Evolutionary conservation across 2,888 invertebrate species (phyloP), one percentile per base, ranked within the genome.

Genomic region (Euphydryas editha): DNA sequence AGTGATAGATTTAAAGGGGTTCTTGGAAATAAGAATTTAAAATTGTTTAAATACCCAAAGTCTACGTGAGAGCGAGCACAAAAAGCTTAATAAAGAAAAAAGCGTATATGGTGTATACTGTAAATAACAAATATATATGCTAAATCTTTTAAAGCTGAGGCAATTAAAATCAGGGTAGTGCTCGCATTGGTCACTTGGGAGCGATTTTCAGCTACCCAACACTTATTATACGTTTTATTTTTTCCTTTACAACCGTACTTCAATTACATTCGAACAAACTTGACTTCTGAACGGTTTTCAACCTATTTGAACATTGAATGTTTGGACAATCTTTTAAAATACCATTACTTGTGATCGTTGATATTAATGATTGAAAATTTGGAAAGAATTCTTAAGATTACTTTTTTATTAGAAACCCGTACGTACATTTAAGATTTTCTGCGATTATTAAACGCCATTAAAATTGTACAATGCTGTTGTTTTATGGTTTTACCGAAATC

Each of bases 161-260:
- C 81, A 85, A 85, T 85, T 84, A 82, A 83, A 83, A 78, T 67
- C 73, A 72, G 70, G 72, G 59, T 66, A 57, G 47, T 47, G 61
- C 60, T 59, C 59, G 63, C 72, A 67, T 72, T 74, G 75, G 76
- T 78, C 75, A 75, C 76, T 69, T 67, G 73, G 65, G 75, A 74
- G 73, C 78, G 79, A 83, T 83, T 81, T 81, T 79, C 78, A 77
- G 76, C 76, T 75, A 76, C 76, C 79, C 76, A 75, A 68, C 79
- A 73, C 77, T 79, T 81, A 80, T 81, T 83, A 83, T 81, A 82
- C 77, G 70, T 54, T 54, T 30, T 49, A 57, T 37, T 24, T 74
- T 78, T 70, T 68, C 49, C 59, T 66, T 61, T 42, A 57, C 61
- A 44, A 57, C 61, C 61, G 49, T 42, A 47, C 47, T 62, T 42